Evolutionary conservation across 1,140 invertebrate genomes (phyloP).

Genomic region (Leptinotarsa undecemlineata): DNA sequence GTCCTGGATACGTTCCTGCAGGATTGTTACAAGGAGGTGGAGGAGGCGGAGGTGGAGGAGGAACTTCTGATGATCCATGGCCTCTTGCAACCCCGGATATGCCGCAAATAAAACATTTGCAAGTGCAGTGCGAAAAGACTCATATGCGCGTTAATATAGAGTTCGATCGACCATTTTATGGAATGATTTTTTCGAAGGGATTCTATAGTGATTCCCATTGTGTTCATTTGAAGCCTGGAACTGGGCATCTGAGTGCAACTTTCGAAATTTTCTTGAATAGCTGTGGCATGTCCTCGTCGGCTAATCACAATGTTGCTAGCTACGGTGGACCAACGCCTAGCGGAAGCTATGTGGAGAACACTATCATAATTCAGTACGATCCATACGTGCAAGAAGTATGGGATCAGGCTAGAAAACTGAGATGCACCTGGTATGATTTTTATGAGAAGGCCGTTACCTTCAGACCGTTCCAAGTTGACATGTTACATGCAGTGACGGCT

Average conservation of each 20-base stretch:
- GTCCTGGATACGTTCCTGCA: constrained; percentile 60
- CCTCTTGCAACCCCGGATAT: constrained; percentile 81
- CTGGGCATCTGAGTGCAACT: constrained; percentile 84
- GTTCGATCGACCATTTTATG: constrained; percentile 93
- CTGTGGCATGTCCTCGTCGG: constrained; percentile 88
- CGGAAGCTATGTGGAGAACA: constrained; percentile 92
- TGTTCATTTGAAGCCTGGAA: constrained; percentile 87
- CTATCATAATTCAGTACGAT: constrained; percentile 93
- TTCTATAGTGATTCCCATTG: constrained; percentile 90
- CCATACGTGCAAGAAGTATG: constrained; percentile 92
- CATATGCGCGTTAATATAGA: constrained; percentile 94
- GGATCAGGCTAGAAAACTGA: constrained; percentile 81
- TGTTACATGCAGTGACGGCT: constrained; percentile 89
- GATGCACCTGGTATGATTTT: constrained; percentile 94
- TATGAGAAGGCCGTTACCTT: constrained; percentile 94
- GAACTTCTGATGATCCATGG: constrained; percentile 74
- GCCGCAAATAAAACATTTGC: constrained; percentile 87
- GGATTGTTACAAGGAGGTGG: constrained; percentile 54
- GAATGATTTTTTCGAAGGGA: constrained; percentile 93
- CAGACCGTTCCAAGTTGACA: constrained; percentile 91
- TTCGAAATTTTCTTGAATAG: constrained; percentile 91
- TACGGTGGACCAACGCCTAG: constrained; percentile 80
- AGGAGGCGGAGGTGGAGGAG: constrained; percentile 49
- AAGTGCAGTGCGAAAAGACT: constrained; percentile 94
- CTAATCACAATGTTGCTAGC: constrained; percentile 78